Percentiles rank a stretch among this genome's conserved stretches.
These are phyloP conservation scores for Gonatopus flavifemur DNA, from an alignment of 1,140 invertebrate genomes.

Conservation along the genomic window DNA sequence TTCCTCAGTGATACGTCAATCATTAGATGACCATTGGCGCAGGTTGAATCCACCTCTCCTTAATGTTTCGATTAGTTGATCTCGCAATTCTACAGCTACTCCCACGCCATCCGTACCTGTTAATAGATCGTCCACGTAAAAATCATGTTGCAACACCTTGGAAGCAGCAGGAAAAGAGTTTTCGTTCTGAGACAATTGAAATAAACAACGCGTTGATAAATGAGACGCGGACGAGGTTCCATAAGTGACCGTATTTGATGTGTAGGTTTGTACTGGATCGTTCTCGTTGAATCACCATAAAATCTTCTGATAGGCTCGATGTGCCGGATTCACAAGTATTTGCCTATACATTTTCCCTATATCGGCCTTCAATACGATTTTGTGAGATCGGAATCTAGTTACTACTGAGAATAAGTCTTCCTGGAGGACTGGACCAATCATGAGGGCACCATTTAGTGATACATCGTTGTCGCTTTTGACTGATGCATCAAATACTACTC, in stretches of 20 bases:
- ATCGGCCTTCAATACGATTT: not conserved
- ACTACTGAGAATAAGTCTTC: not conserved
- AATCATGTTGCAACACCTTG: too few species aligned
- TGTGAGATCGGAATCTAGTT: not conserved
- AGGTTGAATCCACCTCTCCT: slow-evolving; percentile 34
- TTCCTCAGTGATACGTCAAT: not conserved
- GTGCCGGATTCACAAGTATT: not conserved
- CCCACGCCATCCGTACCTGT: slow-evolving; percentile 36
- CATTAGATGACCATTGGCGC: slow-evolving; percentile 39
- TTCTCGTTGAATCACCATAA: not conserved
- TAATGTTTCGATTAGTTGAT: slow-evolving; percentile 26
- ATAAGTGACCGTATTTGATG: not conserved
- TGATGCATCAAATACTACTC: too few species aligned
- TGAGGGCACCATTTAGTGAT: not conserved
- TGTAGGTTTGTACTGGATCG: not conserved
- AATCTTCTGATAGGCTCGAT: not conserved
- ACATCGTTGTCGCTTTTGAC: not conserved
- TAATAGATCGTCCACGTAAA: slow-evolving; percentile 53
- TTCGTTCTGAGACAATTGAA: not conserved
- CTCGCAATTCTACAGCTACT: slow-evolving; percentile 31
- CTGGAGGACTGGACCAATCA: not conserved
- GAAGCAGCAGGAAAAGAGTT: too few species aligned
- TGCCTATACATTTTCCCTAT: not conserved
- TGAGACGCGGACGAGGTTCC: not conserved
- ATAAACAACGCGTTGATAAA: not conserved